These are phyloP conservation scores for Elysia chlorotica DNA, from an alignment of 1,140 invertebrate genomes.

Conservation along the genomic window DNA sequence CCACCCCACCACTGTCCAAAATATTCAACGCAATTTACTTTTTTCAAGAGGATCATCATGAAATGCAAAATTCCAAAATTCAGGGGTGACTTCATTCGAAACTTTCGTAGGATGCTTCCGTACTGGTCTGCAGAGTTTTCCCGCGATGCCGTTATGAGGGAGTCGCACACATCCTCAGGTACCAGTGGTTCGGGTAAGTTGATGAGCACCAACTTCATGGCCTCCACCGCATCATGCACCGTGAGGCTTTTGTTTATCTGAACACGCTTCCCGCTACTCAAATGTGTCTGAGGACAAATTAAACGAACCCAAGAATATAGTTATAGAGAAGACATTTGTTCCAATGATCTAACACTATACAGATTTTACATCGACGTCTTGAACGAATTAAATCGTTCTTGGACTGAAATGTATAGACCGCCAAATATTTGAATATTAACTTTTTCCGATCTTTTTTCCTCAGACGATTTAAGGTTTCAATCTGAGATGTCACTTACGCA, in stretches of 20 bases:
- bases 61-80: conserved; percentile 13
- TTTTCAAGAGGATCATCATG: conserved; percentile 1
- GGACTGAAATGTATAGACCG: no score
- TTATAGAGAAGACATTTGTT: neutral
- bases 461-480: no score
- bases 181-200: conserved; percentile 7
- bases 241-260: neutral
- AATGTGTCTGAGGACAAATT: neutral
- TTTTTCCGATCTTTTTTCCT: no score
- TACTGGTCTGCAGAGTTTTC: neutral
- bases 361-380: no score
- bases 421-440: no score
- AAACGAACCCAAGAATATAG: neutral
- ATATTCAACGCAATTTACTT: neutral
- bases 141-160: neutral
- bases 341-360: no score
- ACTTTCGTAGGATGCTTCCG: neutral
- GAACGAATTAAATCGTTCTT: no score
- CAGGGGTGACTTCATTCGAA: neutral
- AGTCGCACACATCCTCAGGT: conserved; percentile 11
- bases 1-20: no score
- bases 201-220: conserved; percentile 5
- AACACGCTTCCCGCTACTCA: neutral
- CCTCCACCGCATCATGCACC: conserved; percentile 15
- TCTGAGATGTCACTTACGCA: no score